Evolutionary conservation across 1,140 invertebrate genomes (phyloP), one percentile per base, ranked within the genome.

Genomic region (Maconellicoccus hirsutus): DNA sequence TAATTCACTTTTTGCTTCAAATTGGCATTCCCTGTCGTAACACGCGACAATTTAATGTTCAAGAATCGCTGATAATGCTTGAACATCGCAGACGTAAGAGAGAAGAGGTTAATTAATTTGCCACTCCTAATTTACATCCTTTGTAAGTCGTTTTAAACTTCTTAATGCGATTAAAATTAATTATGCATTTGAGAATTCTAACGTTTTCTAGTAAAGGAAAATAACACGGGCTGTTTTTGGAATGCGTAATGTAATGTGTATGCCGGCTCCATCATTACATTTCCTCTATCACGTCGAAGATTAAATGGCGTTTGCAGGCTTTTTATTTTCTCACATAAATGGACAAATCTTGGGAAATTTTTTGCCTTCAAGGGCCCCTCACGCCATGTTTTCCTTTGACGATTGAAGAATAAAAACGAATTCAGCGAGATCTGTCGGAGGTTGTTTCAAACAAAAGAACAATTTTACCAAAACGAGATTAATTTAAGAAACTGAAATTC

Each of bases 91-190:
- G 16, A 19, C 42, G 42, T 19, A 52, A 52, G 42, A 52, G 42
- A 52, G 42, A 52, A 52, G 42, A 52, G 12, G 42, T 52, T 52
- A 52, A 52, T 52, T 52, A 52, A 52, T 52, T 52, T 52, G 42
- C 42, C 42, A 52, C 42, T 52, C 42, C 42, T 52, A 52, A 52
- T 52, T 52, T 52, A 52, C 42, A 52, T 52, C 42, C 42, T 52
- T 52, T 52, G 42, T 52, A 52, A 52, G 42, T 52, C 42, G 42
- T 52, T 52, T 52, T 52, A 52, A 52, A 52, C 12, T 52, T 52
- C 42, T 19, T 52, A 52, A 52, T 52, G 42, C 42, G 42, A 52
- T 52, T 52, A 52, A 52, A 52, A 52, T 52, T 52, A 52, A 52
- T 52, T 52, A 52, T 52, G 42, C 42, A 52, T 52, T 52, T 52